A percentile compares a stretch with the other conserved stretches of the same genome.
These are phyloP conservation scores for Lepus timidus DNA, from an alignment of 2,113 vertebrate species.

Conservation along the genomic window DNA sequence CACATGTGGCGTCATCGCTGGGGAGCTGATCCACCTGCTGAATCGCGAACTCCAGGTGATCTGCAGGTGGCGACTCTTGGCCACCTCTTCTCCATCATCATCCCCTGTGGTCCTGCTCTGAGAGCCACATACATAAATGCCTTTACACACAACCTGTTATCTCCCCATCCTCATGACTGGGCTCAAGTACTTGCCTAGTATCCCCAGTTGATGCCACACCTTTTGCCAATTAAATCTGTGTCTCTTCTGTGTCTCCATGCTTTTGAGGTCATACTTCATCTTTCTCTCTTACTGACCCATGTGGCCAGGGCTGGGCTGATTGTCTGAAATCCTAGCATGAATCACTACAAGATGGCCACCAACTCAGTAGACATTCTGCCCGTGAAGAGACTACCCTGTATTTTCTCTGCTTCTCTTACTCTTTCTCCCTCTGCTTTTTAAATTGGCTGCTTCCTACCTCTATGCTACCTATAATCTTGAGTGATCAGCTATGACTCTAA, in stretches of 20 bases:
- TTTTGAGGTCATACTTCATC: neutral
- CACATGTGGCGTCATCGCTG: neutral
- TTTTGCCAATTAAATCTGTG: neutral
- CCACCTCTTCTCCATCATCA: rapidly evolving
- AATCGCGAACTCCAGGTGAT: neutral
- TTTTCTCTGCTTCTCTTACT: neutral
- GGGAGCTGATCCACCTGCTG: neutral
- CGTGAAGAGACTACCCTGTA: rapidly evolving
- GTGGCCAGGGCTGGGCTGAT: neutral
- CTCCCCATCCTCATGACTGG: neutral
- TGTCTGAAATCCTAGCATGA: neutral
- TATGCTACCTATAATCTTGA: neutral
- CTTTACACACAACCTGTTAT: neutral
- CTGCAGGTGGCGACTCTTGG: neutral
- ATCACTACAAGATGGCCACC: neutral
- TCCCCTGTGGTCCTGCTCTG: rapidly evolving
- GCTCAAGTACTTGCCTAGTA: neutral
- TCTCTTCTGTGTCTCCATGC: neutral
- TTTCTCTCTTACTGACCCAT: neutral
- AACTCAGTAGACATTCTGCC: neutral
- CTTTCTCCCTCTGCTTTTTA: neutral
- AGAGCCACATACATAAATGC: neutral
- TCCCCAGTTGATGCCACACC: neutral
- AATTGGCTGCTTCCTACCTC: neutral
- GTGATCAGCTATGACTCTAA: neutral